A percentile compares a stretch with the other conserved stretches of the same genome.
Evolutionary conservation across 2,113 vertebrate species (phyloP).

Genomic region (Collichthys lucidus): DNA sequence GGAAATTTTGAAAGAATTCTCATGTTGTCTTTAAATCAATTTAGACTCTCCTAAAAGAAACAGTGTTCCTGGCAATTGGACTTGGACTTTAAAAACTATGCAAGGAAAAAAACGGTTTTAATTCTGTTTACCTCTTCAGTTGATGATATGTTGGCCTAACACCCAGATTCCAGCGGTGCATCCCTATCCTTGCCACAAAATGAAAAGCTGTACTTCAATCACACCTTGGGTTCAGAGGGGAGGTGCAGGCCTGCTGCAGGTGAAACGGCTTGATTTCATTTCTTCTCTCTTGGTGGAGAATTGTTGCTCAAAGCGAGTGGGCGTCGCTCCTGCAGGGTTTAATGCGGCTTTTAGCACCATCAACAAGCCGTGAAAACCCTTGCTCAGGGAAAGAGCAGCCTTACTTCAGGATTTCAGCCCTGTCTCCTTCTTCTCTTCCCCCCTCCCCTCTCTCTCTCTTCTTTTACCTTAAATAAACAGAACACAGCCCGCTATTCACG

Average conservation of each 20-base stretch:
- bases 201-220: not conserved
- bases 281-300: conserved; percentile 23
- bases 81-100: not conserved
- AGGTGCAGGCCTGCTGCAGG: not conserved
- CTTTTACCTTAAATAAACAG: conserved; percentile 78
- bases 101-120: not conserved
- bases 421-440: not conserved
- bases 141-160: conserved; percentile 19
- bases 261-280: conserved; percentile 37
- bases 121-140: not conserved
- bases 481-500: conserved; percentile 74
- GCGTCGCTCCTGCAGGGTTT: conserved; percentile 7
- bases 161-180: not conserved
- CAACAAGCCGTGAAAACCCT: conserved; percentile 67
- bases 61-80: not conserved
- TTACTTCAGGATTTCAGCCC: conserved; percentile 28
- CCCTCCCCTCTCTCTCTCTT: conserved; percentile 19
- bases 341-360: conserved; percentile 53
- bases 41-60: too few relatives aligned
- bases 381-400: conserved; percentile 43
- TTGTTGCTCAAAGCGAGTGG: not conserved
- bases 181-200: not conserved
- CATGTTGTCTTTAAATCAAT: too few relatives aligned
- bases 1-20: too few relatives aligned
- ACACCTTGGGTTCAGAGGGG: not conserved